These are phyloP conservation scores for Orbicella faveolata DNA, from an alignment of 64 coral and sea anemone species.

Conservation along the genomic window DNA sequence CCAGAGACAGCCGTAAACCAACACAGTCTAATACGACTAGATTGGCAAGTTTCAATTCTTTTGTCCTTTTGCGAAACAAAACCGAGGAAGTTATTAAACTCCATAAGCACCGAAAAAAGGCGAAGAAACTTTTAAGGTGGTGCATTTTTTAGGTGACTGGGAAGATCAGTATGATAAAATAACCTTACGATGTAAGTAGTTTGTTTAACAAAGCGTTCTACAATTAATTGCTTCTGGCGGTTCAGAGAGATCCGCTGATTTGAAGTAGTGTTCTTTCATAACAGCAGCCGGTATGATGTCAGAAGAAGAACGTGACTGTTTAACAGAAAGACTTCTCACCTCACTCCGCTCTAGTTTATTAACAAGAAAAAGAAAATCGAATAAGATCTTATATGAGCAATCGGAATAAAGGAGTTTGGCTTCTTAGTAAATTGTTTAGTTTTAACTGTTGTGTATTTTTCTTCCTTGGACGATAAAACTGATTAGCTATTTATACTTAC, in stretches of 20 bases:
- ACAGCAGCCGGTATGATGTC: not conserved
- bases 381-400: not conserved
- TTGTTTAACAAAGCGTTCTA: not conserved
- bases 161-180: slow-evolving; percentile 27
- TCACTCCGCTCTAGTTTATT: not conserved
- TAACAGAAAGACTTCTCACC: not conserved
- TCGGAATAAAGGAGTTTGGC: not conserved
- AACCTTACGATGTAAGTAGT: not conserved
- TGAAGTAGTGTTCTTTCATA: not conserved
- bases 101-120: not conserved
- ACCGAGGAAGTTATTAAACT: slow-evolving; percentile 24
- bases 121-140: not conserved
- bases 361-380: not conserved
- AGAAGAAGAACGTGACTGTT: not conserved
- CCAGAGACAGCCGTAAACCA: slow-evolving; percentile 4
- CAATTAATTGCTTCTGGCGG: not conserved
- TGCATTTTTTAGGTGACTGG: not conserved
- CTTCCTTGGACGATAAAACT: not conserved
- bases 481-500: not conserved
- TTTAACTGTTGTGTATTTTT: not conserved
- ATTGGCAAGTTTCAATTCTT: not conserved
- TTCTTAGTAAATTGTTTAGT: not conserved
- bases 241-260: not conserved
- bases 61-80: not conserved
- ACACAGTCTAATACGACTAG: not conserved